A percentile compares a stretch with the other conserved stretches of the same genome.
These are phyloP conservation scores for Flexamia atlantica DNA, from an alignment of 2,888 invertebrate genomes.

Conservation along the genomic window DNA sequence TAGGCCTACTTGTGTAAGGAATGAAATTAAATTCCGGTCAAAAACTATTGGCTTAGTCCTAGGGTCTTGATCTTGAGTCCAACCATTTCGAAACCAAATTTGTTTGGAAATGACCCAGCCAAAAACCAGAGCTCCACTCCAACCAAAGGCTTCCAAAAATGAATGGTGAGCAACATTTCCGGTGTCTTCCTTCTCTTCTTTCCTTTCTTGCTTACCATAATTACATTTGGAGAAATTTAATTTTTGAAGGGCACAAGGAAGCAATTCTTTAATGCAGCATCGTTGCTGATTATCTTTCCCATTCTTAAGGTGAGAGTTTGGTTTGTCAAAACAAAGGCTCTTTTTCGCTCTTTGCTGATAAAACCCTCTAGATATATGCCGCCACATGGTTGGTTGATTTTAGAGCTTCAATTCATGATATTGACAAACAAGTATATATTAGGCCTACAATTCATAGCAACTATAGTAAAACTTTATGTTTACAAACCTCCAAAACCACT, in stretches of 20 bases:
- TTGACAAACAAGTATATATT: background rate
- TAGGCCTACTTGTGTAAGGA: background rate
- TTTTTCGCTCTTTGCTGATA: constrained; percentile 6
- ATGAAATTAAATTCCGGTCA: background rate
- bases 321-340: constrained; percentile 1
- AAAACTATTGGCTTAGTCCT: background rate
- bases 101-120: constrained; percentile 78
- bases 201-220: background rate
- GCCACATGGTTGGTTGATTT: constrained; percentile 15
- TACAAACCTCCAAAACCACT: constrained; percentile 1
- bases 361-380: constrained; percentile 12
- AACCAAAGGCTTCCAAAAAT: constrained; percentile 72
- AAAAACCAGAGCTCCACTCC: constrained; percentile 79
- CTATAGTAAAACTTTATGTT: too few species aligned
- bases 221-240: constrained; percentile 11
- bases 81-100: constrained; percentile 74
- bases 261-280: constrained; percentile 10
- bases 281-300: background rate
- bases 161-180: constrained; percentile 30
- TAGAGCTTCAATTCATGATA: background rate
- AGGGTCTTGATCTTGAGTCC: constrained; percentile 70
- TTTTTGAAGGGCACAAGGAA: constrained; percentile 31
- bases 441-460: background rate
- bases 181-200: background rate
- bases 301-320: constrained; percentile 3